Percentiles rank a stretch among this genome's conserved stretches.
phyloP scores from a whole-genome alignment of 2,797 vertebrate species.

The Tamandua tetradactyla region DNA sequence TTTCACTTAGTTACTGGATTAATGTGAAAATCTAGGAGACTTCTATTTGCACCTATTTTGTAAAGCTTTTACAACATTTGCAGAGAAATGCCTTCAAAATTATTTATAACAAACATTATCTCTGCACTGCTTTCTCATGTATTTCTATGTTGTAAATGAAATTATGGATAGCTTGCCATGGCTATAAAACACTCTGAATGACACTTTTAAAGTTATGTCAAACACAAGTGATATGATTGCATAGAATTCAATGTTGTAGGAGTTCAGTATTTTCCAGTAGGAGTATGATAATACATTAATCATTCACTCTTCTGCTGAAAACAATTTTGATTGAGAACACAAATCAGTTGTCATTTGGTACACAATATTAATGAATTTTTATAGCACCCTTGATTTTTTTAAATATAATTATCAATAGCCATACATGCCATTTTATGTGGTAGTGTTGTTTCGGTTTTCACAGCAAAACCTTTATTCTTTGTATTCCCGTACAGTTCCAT shows the following conservation, averaged over 20 bases:
- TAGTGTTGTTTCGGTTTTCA: neutral
- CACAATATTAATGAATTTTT: neutral
- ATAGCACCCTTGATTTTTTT: slow-evolving; percentile 22
- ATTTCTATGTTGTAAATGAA: neutral
- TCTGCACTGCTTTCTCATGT: neutral
- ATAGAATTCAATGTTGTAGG: neutral
- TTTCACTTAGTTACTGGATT: neutral
- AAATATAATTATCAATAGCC: slow-evolving; percentile 41
- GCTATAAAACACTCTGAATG: slow-evolving; percentile 52
- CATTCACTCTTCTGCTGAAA: slow-evolving; percentile 2
- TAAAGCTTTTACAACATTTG: neutral
- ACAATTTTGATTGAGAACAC: slow-evolving; percentile 54
- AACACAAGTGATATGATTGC: neutral
- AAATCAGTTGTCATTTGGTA: neutral
- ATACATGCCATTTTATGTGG: neutral
- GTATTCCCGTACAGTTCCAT: neutral
- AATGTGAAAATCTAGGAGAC: slow-evolving; percentile 30
- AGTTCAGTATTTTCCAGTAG: neutral
- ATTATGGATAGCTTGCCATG: slow-evolving; percentile 13
- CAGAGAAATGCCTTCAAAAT: slow-evolving; percentile 50
- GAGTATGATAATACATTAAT: slow-evolving; percentile 16
- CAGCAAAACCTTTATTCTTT: neutral
- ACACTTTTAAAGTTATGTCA: neutral
- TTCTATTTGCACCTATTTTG: neutral
- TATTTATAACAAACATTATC: slow-evolving; percentile 59